Evolutionary conservation across 2,797 vertebrate genomes (phyloP).

Genomic region (Anabas testudineus): DNA sequence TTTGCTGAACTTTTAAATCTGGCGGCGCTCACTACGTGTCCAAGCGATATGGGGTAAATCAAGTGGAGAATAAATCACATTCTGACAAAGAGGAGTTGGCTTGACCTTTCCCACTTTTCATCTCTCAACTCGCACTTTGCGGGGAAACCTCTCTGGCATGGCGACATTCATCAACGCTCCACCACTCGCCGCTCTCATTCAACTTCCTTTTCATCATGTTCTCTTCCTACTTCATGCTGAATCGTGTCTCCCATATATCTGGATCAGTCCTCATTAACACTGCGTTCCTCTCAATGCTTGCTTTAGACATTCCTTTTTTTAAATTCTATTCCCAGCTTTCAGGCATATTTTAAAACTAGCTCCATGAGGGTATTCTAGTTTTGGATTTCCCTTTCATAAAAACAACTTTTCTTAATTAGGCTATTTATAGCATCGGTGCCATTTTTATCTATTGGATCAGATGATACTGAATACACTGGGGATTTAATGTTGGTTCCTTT

Average conservation of each 20-base stretch:
- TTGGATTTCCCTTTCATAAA: no score
- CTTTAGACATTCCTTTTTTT: not conserved
- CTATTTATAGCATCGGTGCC: no score
- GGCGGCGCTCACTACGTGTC: not conserved
- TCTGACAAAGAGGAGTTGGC: not conserved
- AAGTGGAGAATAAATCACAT: conserved; percentile 18
- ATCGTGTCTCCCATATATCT: conserved; percentile 8
- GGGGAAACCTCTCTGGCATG: conserved; percentile 13
- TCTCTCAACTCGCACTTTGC: conserved; percentile 12
- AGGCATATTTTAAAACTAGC: not conserved
- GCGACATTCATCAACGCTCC: conserved; percentile 11
- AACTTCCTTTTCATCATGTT: conserved; percentile 29
- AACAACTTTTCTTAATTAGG: no score
- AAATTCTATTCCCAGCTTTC: not conserved
- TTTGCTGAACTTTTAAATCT: not conserved
- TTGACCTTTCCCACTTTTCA: conserved; percentile 35
- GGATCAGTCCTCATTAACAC: conserved; percentile 5
- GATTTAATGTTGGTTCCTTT: no score
- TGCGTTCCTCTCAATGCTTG: not conserved
- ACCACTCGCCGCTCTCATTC: conserved; percentile 22
- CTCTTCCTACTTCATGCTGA: conserved; percentile 12
- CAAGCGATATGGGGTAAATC: not conserved
- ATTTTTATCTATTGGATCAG: no score
- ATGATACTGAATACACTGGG: no score
- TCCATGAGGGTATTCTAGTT: not conserved